These are phyloP conservation scores for Nectonema munidae DNA, from an alignment of 2,888 invertebrate species.

Conservation along the genomic window DNA sequence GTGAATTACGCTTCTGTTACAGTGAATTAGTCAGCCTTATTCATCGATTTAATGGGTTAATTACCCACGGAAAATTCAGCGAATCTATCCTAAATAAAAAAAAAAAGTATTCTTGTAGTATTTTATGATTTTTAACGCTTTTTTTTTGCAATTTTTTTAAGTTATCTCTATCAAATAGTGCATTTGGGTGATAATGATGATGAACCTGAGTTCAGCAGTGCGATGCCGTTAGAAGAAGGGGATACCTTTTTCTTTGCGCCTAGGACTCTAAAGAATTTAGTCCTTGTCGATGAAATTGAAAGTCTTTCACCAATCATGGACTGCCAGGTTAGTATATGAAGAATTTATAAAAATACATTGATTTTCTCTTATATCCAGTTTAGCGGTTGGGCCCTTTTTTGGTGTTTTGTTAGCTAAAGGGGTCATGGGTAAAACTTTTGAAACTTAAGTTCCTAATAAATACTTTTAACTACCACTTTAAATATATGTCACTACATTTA, in stretches of 20 bases:
- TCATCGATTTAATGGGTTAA: no score
- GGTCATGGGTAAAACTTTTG: no score
- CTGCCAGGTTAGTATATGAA: slow-evolving; percentile 33
- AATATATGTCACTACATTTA: no score
- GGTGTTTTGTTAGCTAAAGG: no score
- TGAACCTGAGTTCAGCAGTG: slow-evolving; percentile 87
- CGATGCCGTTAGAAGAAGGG: slow-evolving; percentile 75
- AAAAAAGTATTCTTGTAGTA: no score
- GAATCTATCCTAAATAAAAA: no score
- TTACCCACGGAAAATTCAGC: no score
- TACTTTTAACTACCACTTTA: no score
- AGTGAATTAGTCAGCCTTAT: no score
- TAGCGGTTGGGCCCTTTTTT: background rate
- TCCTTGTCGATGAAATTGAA: slow-evolving; percentile 78
- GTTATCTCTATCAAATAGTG: slow-evolving; percentile 90
- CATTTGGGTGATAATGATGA: slow-evolving; percentile 94
- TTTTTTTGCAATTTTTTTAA: slow-evolving; percentile 26
- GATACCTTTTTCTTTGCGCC: slow-evolving; percentile 97
- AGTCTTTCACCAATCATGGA: slow-evolving; percentile 61
- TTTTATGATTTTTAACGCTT: slow-evolving; percentile 8
- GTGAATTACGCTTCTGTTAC: no score
- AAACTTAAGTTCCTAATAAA: no score
- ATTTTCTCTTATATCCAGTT: slow-evolving; percentile 2
- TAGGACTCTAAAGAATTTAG: slow-evolving; percentile 56
- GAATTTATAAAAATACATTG: no score